Base-by-base conservation (phyloP, 1,140 invertebrate genomes). In the Lutraria rhynchaena region DNA sequence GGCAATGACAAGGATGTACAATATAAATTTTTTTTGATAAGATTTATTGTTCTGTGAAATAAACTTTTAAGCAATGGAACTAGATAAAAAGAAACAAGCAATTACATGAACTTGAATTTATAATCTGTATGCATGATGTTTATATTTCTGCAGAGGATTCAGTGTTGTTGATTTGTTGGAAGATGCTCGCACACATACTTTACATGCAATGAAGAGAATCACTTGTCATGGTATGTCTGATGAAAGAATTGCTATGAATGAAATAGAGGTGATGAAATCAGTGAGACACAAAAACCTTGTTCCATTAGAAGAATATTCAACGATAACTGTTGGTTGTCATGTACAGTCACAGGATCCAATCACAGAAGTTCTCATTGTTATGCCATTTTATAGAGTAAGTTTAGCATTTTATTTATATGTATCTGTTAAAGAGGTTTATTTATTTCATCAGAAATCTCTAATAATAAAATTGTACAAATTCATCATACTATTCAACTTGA, bases 151-250 rank as follows among this genome's bases (percentile, higher is more conserved):
- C 89, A 97, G 96, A 29, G 96, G 96, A 29, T 97, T 97, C 88
- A 97, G 96, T 89, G 94, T 95, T 70, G 96, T 97, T 69, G 95
- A 95, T 87, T 92, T 97, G 82, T 94, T 96, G 1, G 95, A 97
- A 91, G 95, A 97, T 91, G 85, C 92, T n/a, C 67, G 92, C 19
- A 95, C 94, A 7, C 94, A 94, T 85, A 95, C 95, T 76, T 93
- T 94, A 75, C 97, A 94, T 94, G 96, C 96, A 7, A 91, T 97
- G 58, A 98, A 98, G 92, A 94, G 95, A 87, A 96, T 97, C 61
- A 94, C 94, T 37, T 97, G 96, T 89, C 96, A 97, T 92, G 94
- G 95, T 73, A 92, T 94, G 81, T 95, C 96, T 78, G 96, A 98
- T 90, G 95, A 96, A 88, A 94, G 94, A 87, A 91, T 94, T 82